Conservation (phyloP, 1,140 invertebrate species). For the Pseudomyrmex gracilis region DNA sequence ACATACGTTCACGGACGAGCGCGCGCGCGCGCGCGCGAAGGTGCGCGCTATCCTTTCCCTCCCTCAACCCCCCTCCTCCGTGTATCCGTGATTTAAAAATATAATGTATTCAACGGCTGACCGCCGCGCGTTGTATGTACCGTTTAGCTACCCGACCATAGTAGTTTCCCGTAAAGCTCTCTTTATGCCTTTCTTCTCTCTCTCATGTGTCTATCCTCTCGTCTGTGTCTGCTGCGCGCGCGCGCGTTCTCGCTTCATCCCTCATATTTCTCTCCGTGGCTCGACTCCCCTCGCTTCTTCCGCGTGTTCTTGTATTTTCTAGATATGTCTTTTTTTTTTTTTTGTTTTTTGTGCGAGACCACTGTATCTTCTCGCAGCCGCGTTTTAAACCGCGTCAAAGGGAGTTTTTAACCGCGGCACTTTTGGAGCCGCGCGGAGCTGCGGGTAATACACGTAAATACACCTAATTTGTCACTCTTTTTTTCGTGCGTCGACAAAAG, state of each 20-base stretch:
- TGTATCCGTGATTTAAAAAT: constrained; percentile 77
- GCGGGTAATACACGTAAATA: constrained; percentile 48
- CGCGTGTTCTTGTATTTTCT: constrained; percentile 44
- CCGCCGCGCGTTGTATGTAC: constrained; percentile 63
- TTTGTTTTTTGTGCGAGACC: neutral
- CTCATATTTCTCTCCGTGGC: constrained; percentile 49
- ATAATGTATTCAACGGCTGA: constrained; percentile 77
- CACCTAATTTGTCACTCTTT: constrained; percentile 40
- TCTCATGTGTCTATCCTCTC: neutral
- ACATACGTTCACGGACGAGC: neutral
- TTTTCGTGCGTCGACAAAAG: constrained; percentile 28
- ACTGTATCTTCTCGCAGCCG: constrained; percentile 29
- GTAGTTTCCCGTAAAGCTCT: constrained; percentile 63
- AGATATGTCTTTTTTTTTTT: constrained; percentile 9
- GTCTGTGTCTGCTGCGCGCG: neutral
- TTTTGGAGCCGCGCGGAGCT: constrained; percentile 22
- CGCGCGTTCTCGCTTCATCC: neutral
- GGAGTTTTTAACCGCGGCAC: constrained; percentile 32
- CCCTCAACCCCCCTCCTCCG: neutral
- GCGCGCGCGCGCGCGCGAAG: neutral
- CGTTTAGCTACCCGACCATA: constrained; percentile 73
- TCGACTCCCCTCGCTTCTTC: neutral
- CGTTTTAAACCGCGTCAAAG: constrained; percentile 50
- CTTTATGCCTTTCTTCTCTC: neutral
- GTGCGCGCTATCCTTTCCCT: constrained; percentile 12